phyloP scores from a whole-genome alignment of 1,140 invertebrate species.

The Pseudomyrmex pallidus region DNA sequence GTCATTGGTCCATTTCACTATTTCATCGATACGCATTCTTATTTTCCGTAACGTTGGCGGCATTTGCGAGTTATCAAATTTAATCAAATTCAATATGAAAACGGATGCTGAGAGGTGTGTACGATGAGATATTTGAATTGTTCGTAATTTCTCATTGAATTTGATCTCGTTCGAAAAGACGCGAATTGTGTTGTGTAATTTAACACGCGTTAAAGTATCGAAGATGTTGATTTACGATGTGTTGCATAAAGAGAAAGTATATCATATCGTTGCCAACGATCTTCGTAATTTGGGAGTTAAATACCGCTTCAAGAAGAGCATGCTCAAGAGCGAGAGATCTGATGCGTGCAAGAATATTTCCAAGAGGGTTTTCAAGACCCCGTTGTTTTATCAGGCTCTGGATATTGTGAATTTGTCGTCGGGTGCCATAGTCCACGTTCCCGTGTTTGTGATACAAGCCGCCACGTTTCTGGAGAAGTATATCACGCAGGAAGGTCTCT shows the following conservation, averaged over 20 bases:
- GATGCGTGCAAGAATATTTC: slow-evolving; percentile 67
- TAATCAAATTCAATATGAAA: slow-evolving; percentile 41
- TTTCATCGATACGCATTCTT: no score
- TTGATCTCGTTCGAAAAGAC: background rate
- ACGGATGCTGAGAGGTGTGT: slow-evolving; percentile 23
- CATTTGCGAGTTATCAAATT: background rate
- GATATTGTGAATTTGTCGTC: slow-evolving; percentile 87
- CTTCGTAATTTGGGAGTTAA: slow-evolving; percentile 88
- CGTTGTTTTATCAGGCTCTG: slow-evolving; percentile 86
- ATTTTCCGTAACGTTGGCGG: background rate
- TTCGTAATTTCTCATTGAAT: slow-evolving; percentile 46
- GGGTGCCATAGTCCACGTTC: slow-evolving; percentile 88
- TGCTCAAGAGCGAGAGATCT: slow-evolving; percentile 82
- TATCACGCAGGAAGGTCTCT: slow-evolving; percentile 91
- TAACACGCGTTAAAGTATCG: background rate
- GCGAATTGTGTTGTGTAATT: background rate
- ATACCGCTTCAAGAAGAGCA: slow-evolving; percentile 87
- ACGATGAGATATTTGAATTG: slow-evolving; percentile 4
- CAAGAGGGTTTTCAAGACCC: slow-evolving; percentile 88
- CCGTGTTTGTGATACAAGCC: slow-evolving; percentile 91
- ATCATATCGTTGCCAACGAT: slow-evolving; percentile 86
- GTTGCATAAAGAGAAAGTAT: slow-evolving; percentile 88
- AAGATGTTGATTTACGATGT: slow-evolving; percentile 89
- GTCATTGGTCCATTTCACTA: no score
- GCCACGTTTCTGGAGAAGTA: slow-evolving; percentile 88